Conservation (phyloP, 2,797 vertebrate species). For the Trachurus trachurus region DNA sequence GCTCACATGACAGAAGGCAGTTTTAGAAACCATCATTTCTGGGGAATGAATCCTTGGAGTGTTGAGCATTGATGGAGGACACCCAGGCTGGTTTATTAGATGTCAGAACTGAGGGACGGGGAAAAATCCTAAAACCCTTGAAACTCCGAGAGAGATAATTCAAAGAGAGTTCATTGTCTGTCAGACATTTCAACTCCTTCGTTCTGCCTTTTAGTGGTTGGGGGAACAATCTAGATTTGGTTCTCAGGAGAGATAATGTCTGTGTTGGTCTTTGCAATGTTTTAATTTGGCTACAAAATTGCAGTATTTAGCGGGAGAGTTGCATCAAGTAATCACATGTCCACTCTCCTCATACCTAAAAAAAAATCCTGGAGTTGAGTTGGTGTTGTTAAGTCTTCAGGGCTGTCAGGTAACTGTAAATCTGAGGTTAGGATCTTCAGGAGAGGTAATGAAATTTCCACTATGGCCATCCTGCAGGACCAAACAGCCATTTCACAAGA, state of each 20-base stretch:
- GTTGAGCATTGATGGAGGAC: conserved; percentile 75
- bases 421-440: conserved; percentile 69
- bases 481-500: conserved; percentile 77
- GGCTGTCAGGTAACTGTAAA: conserved; percentile 62
- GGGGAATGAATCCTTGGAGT: conserved; percentile 75
- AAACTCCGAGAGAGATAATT: conserved; percentile 36
- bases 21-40: conserved; percentile 77
- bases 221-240: conserved; percentile 34
- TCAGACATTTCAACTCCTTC: conserved; percentile 34
- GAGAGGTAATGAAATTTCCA: conserved; percentile 80
- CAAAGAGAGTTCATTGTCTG: conserved; percentile 25
- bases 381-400: conserved; percentile 50
- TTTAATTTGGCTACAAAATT: conserved; percentile 41
- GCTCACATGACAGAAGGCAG: conserved; percentile 76
- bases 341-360: conserved; percentile 35
- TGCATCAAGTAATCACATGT: conserved; percentile 44
- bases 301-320: conserved; percentile 49
- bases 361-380: conserved; percentile 42
- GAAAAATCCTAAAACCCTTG: conserved; percentile 31
- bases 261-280: conserved; percentile 36
- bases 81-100: conserved; percentile 59
- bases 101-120: conserved; percentile 49
- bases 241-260: conserved; percentile 36
- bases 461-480: conserved; percentile 73
- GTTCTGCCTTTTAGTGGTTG: conserved; percentile 53